A percentile compares a stretch with the other conserved stretches of the same genome.
Evolutionary conservation across 2,888 invertebrate species (phyloP).

Genomic region (Drosophila macrospina): DNA sequence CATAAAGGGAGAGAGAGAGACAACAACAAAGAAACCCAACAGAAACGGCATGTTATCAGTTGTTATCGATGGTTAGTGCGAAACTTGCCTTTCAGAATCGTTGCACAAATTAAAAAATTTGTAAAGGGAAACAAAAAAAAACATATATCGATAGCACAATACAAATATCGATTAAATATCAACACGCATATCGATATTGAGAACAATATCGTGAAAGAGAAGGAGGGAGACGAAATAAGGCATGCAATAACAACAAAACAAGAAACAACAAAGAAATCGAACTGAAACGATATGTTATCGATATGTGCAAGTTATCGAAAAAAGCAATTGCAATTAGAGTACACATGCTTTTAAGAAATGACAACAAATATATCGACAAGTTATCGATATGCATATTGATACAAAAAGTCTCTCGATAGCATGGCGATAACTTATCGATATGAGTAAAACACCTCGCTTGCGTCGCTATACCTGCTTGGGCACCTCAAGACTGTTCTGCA

Average conservation of each 20-base stretch:
- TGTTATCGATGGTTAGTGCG: too few relatives aligned
- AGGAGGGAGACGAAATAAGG: too few relatives aligned
- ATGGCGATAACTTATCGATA: slow-evolving; percentile 1
- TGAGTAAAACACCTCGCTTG: neutral
- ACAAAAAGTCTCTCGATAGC: slow-evolving; percentile 3
- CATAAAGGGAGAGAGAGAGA: neutral
- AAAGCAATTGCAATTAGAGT: neutral
- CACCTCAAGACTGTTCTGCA: slow-evolving; percentile 95
- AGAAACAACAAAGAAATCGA: too few relatives aligned
- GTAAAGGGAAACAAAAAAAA: neutral
- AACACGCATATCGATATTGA: too few relatives aligned
- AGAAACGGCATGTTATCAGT: slow-evolving; percentile 15
- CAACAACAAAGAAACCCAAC: neutral
- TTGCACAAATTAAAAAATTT: too few relatives aligned
- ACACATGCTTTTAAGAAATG: neutral
- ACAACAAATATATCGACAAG: neutral
- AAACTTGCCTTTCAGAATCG: too few relatives aligned
- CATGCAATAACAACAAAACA: too few relatives aligned
- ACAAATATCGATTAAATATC: too few relatives aligned
- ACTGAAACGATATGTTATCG: neutral
- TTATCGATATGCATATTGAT: neutral
- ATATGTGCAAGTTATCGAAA: neutral
- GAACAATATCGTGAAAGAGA: too few relatives aligned
- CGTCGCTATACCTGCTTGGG: slow-evolving; percentile 90
- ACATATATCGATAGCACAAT: too few relatives aligned